Base-by-base conservation (phyloP, 2,113 vertebrate species). In the Saimiri boliviensis region DNA sequence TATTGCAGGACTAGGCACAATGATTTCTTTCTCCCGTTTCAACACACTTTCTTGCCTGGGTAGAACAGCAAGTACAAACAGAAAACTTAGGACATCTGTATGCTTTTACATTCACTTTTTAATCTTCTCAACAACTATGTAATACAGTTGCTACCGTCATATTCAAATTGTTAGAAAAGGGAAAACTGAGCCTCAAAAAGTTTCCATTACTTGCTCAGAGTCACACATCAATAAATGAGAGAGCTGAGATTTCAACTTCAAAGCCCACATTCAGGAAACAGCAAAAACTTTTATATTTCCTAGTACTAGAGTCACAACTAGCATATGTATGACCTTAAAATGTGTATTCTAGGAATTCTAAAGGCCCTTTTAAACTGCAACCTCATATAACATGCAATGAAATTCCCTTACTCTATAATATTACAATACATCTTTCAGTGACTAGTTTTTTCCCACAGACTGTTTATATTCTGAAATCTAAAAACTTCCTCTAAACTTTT, bases 391-490 rank as follows among this genome's bases (percentile, higher is more conserved):
- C 12, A 37, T 60, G 54, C n/a, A 91, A 3, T 52, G 52, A 86
- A 58, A 35, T 35, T 19, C 27, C 16, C 47, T 85, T 79, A 66
- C 1, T 40, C 40, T 52, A 42, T 35, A 6, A 89, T 88, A 82
- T 89, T 54, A 35, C 76, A 87, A 63, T 74, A 70, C 35, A 32
- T 42, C 56, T 93, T 85, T 23, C 14, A 30, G n/a, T 74, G 40
- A 74, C 25, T 60, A 49, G 35, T 89, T 81, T 90, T 93, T 92
- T 82, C 6, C 37, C 42, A 23, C 0, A 73, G 30, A 49, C 27
- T 42, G 5, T 87, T 96, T 47, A 86, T 93, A 86, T 82, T 93
- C 95, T 91, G 47, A 91, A 40, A 63, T 30, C 35, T 89, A 58
- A 94, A 77, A 86, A 73, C 47, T 54, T 80, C 47, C 54, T 42